These are phyloP conservation scores for Xylophagus ater DNA, from an alignment of 2,888 invertebrate genomes.

Conservation along the genomic window DNA sequence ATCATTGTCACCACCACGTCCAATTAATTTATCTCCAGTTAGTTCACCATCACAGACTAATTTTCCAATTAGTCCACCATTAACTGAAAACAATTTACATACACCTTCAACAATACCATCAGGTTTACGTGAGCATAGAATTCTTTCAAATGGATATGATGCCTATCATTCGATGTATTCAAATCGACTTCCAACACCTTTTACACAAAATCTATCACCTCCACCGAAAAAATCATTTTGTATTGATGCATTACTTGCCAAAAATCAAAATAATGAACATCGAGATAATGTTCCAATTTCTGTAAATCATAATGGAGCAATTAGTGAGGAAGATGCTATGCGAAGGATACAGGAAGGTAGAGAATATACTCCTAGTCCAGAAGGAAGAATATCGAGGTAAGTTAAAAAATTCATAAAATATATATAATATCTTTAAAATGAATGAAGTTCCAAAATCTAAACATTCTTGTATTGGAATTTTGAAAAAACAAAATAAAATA, in stretches of 20 bases:
- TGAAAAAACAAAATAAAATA: too few species aligned
- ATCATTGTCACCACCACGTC: conserved; percentile 27
- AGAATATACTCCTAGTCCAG: conserved; percentile 38
- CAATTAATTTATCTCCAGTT: conserved; percentile 19
- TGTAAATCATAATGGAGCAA: conserved; percentile 24
- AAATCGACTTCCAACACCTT: conserved; percentile 8
- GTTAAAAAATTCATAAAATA: too few species aligned
- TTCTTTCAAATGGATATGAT: conserved; percentile 14
- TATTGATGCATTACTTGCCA: conserved; percentile 76
- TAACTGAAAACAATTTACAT: conserved; percentile 16
- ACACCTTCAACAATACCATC: conserved; percentile 4
- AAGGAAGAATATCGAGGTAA: conserved; percentile 38
- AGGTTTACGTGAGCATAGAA: conserved; percentile 13
- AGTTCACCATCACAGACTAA: conserved; percentile 28
- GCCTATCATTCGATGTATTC: conserved; percentile 13
- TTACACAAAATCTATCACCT: conserved; percentile 14
- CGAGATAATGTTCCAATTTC: neutral
- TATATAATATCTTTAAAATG: too few species aligned
- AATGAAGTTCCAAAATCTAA: too few species aligned
- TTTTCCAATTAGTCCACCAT: conserved; percentile 29
- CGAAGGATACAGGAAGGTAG: conserved; percentile 33
- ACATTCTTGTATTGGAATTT: too few species aligned
- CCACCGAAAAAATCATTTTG: conserved; percentile 67
- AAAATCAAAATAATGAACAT: conserved; percentile 36
- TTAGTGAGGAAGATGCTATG: conserved; percentile 35